Percentiles rank a stretch among this genome's conserved stretches.
Evolutionary conservation across 2,888 invertebrate species (phyloP).

Genomic region (Portevinia maculata): DNA sequence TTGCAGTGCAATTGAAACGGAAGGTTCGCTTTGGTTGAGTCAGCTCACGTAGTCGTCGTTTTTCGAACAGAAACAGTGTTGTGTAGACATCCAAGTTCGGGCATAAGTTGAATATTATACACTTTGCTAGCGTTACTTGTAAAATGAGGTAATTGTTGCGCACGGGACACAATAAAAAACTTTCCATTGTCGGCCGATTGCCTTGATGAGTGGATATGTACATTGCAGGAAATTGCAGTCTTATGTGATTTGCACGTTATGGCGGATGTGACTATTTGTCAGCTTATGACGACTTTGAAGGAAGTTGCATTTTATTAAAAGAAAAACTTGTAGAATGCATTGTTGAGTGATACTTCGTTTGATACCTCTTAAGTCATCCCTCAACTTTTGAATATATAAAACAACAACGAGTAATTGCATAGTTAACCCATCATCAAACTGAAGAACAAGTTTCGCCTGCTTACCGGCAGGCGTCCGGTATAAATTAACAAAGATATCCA

Average conservation of each 20-base stretch:
- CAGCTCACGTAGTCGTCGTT: slow-evolving; percentile 64
- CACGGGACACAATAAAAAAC: slow-evolving; percentile 33
- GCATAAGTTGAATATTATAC: slow-evolving; percentile 39
- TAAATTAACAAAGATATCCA: slow-evolving; percentile 25
- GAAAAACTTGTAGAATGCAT: slow-evolving; percentile 1
- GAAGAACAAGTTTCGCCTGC: not conserved
- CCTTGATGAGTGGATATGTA: slow-evolving; percentile 42
- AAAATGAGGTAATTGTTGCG: slow-evolving; percentile 52
- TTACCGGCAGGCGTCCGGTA: not conserved
- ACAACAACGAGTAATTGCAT: too few relatives aligned
- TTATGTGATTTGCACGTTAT: slow-evolving; percentile 32
- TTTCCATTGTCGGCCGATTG: slow-evolving; percentile 25
- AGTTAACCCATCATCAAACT: not conserved
- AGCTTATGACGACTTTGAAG: slow-evolving; percentile 14
- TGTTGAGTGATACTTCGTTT: not conserved
- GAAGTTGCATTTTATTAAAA: slow-evolving; percentile 55
- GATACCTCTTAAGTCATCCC: not conserved
- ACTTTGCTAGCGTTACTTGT: slow-evolving; percentile 47
- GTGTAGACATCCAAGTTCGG: slow-evolving; percentile 58
- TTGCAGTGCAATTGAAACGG: slow-evolving; percentile 60
- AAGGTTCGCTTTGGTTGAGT: slow-evolving; percentile 58
- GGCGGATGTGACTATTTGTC: slow-evolving; percentile 49
- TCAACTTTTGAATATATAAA: not conserved
- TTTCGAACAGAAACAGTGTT: slow-evolving; percentile 12
- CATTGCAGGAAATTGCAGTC: slow-evolving; percentile 59